Evolutionary conservation across 2,797 vertebrate species (phyloP).

Genomic region (Acrocephalus scirpaceus): DNA sequence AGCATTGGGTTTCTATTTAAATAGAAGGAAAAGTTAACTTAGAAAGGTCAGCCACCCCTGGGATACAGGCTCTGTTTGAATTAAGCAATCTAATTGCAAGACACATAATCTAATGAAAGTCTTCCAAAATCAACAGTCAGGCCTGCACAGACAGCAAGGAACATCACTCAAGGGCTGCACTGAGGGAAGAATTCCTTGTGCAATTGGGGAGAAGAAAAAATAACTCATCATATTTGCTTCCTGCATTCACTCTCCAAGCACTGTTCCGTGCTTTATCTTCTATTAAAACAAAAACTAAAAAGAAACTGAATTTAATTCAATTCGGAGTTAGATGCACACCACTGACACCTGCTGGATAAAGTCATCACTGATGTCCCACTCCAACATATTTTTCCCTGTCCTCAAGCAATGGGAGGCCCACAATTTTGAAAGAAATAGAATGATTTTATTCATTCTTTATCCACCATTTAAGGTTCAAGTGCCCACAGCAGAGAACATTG

Average conservation of each 20-base stretch:
- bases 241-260: neutral
- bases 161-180: neutral
- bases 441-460: neutral
- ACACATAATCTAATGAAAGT: neutral
- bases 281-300: neutral
- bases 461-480: neutral
- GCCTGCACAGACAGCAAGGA: neutral
- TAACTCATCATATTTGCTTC: neutral
- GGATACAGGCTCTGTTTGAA: constrained; percentile 14
- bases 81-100: constrained; percentile 58
- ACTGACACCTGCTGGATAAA: constrained; percentile 37
- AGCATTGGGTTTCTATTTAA: neutral
- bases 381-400: neutral
- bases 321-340: neutral
- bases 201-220: neutral
- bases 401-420: neutral
- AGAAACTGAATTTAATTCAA: neutral
- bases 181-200: neutral
- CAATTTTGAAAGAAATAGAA: neutral
- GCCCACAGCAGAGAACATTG: neutral
- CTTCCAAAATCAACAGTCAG: constrained; percentile 48
- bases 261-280: neutral
- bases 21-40: constrained; percentile 7
- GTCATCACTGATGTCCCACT: neutral
- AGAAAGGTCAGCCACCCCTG: constrained; percentile 36